phyloP scores from a whole-genome alignment of 2,797 vertebrate genomes.

The Oreochromis grahami region DNA sequence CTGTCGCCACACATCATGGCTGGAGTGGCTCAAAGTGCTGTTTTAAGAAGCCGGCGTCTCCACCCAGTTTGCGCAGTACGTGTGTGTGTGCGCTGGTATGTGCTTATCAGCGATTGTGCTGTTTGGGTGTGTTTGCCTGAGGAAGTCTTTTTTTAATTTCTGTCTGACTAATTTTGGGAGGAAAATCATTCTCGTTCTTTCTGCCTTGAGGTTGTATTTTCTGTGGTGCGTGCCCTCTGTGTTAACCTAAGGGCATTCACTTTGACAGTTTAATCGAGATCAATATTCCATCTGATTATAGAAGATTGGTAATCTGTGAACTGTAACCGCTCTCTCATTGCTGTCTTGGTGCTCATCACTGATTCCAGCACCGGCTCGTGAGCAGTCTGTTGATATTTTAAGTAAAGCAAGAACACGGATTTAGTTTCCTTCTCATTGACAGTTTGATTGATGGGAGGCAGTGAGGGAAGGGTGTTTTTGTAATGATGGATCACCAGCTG shows the following conservation, averaged over 20 bases:
- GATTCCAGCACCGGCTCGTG: not conserved
- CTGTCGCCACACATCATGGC: constrained; percentile 38
- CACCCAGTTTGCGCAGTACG: constrained; percentile 1
- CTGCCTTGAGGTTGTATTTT: constrained; percentile 2
- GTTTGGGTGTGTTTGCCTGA: constrained; percentile 39
- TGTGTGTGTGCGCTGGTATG: not conserved
- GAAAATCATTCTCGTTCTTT: constrained; percentile 16
- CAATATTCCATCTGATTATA: not conserved
- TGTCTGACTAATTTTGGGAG: constrained; percentile 27
- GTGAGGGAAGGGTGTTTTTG: constrained; percentile 3
- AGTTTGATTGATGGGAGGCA: constrained; percentile 1
- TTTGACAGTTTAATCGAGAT: constrained; percentile 20
- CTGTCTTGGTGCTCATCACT: not conserved
- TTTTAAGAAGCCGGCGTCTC: constrained; percentile 8
- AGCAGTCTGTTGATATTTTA: not conserved
- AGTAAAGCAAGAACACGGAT: not conserved
- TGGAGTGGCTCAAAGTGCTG: constrained; percentile 12
- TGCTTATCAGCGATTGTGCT: not conserved
- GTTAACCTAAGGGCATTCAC: not conserved
- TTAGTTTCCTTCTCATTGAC: not conserved
- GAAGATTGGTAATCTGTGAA: constrained; percentile 14
- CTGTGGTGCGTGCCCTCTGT: not conserved
- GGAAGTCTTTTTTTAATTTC: constrained; percentile 64
- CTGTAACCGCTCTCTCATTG: not conserved
- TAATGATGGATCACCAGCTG: constrained; percentile 19